Conservation (phyloP, 2,113 vertebrate species). For the Merops nubicus region DNA sequence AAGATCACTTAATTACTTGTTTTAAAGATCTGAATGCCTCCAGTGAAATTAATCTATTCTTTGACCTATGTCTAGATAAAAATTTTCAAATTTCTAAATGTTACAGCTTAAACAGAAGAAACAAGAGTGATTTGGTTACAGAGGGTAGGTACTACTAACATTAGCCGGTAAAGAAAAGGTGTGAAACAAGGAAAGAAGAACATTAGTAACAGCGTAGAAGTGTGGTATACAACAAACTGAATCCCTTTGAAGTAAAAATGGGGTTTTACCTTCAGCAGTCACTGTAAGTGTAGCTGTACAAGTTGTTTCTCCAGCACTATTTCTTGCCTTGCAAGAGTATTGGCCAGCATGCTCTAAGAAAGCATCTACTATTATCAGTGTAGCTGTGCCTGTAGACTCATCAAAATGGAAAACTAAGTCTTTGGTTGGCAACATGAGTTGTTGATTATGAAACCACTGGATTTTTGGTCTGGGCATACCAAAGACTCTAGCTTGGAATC, state of each 20-base stretch:
- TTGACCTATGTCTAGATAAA: neutral
- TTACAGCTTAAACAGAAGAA: neutral
- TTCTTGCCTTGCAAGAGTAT: conserved; percentile 90
- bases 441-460: conserved; percentile 89
- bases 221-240: conserved; percentile 65
- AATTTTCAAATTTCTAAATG: neutral
- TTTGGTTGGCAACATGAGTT: conserved; percentile 83
- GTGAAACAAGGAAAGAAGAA: conserved; percentile 39
- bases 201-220: conserved; percentile 68
- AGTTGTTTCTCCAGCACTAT: conserved; percentile 83
- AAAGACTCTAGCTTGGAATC: conserved; percentile 87
- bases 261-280: conserved; percentile 81
- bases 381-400: conserved; percentile 86
- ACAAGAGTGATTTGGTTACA: conserved; percentile 35
- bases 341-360: conserved; percentile 89
- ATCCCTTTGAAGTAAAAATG: conserved; percentile 65
- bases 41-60: neutral
- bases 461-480: conserved; percentile 87
- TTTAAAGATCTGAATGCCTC: neutral
- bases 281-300: conserved; percentile 84
- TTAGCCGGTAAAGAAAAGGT: conserved; percentile 35
- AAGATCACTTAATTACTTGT: neutral
- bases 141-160: conserved; percentile 29
- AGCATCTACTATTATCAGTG: conserved; percentile 92
- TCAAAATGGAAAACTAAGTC: conserved; percentile 93